phyloP scores from a whole-genome alignment of 2,113 vertebrate species.

The Hippoglossus stenolepis region DNA sequence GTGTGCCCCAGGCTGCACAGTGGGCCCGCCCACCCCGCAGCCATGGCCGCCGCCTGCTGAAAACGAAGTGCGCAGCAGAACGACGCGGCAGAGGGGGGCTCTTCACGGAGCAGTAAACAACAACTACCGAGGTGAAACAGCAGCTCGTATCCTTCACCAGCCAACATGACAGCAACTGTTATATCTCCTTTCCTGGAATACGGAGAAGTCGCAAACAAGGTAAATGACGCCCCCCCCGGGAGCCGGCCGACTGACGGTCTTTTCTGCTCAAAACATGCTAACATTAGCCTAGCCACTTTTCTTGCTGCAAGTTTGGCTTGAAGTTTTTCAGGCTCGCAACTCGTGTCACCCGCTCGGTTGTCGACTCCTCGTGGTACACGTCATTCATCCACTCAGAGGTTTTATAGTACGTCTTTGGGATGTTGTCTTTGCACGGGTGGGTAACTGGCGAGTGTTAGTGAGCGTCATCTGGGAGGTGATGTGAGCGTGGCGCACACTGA shows the following conservation, averaged over 20 bases:
- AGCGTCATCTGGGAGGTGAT: background rate
- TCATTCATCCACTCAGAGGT: background rate
- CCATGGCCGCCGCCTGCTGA: conserved; percentile 50
- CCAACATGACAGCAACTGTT: conserved; percentile 85
- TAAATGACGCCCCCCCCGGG: conserved; percentile 55
- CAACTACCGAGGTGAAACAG: background rate
- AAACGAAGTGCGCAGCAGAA: conserved; percentile 63
- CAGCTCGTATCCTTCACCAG: background rate
- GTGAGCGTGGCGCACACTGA: background rate
- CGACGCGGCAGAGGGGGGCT: conserved; percentile 62
- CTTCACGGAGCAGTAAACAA: conserved; percentile 23
- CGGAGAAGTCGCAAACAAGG: conserved; percentile 79
- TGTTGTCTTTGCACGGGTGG: background rate
- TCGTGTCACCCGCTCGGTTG: background rate
- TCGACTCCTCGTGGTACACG: background rate
- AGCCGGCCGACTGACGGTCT: background rate
- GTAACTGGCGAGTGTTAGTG: background rate
- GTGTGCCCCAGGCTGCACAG: background rate
- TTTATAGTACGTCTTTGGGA: too few relatives aligned
- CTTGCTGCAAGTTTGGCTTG: background rate
- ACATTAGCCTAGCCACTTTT: conserved; percentile 25
- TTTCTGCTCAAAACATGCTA: conserved; percentile 24
- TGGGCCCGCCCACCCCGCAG: background rate
- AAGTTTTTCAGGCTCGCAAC: background rate
- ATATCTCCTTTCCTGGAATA: conserved; percentile 84